These are phyloP conservation scores for Abscondita cerata DNA, from an alignment of 2,888 invertebrate species.

Conservation along the genomic window DNA sequence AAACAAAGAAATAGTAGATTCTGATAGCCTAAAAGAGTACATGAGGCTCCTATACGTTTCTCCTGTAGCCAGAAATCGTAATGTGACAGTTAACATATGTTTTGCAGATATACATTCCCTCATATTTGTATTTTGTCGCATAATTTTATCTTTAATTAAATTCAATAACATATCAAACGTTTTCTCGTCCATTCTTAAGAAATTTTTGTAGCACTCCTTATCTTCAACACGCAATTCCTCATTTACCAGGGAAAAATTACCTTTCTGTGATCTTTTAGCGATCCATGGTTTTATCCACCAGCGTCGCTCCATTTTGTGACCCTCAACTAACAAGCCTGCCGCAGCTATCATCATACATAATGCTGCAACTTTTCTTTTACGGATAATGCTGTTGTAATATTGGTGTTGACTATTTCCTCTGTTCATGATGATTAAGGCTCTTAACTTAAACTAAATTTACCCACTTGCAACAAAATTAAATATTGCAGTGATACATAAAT, in stretches of 20 bases:
- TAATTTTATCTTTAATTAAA: not conserved
- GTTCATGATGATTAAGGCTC: too few relatives aligned
- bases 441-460: too few relatives aligned
- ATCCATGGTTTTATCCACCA: not conserved
- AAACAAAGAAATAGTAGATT: conserved; percentile 13
- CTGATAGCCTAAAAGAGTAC: not conserved
- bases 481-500: too few relatives aligned
- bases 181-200: conserved; percentile 2
- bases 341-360: too few relatives aligned
- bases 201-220: not conserved
- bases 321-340: too few relatives aligned
- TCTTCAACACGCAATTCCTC: not conserved
- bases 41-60: conserved; percentile 2
- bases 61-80: conserved; percentile 8
- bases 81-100: conserved; percentile 1
- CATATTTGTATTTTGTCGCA: conserved; percentile 6
- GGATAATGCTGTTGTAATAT: too few relatives aligned
- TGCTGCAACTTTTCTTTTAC: too few relatives aligned
- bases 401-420: too few relatives aligned
- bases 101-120: conserved; percentile 2
- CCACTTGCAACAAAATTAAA: too few relatives aligned
- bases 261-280: not conserved
- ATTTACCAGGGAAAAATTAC: not conserved
- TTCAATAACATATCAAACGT: not conserved
- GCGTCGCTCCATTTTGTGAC: too few relatives aligned